These are phyloP conservation scores for Pegoplata infirma DNA, from an alignment of 2,888 invertebrate genomes.

Conservation along the genomic window DNA sequence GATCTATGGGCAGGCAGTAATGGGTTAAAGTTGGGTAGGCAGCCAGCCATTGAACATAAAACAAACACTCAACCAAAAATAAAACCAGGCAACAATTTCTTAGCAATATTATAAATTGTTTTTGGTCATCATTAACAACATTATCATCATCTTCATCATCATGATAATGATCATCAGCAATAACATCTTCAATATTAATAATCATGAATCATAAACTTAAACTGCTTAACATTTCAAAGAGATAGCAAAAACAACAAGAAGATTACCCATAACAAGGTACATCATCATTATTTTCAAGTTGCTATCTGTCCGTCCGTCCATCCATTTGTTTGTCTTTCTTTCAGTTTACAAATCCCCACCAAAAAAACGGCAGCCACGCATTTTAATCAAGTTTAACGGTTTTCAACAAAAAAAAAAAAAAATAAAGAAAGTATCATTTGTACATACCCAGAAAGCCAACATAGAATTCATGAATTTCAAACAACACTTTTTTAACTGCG, in stretches of 20 bases:
- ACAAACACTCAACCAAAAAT: constrained; percentile 16
- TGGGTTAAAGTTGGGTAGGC: constrained; percentile 7
- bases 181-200: no score
- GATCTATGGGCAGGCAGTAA: no score
- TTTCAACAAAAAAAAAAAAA: no score
- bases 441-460: neutral
- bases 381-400: constrained; percentile 60
- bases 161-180: neutral
- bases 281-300: neutral
- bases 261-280: neutral
- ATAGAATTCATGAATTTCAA: constrained; percentile 19
- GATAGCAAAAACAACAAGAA: neutral
- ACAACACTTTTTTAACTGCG: constrained; percentile 29
- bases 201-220: constrained; percentile 24
- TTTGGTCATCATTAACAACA: constrained; percentile 9
- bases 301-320: neutral
- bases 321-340: neutral
- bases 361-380: constrained; percentile 49
- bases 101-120: constrained; percentile 25
- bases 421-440: constrained; percentile 17
- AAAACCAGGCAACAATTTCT: neutral
- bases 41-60: constrained; percentile 16
- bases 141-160: neutral
- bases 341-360: constrained; percentile 15
- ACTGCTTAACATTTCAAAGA: neutral